These are phyloP conservation scores for Mirza zaza DNA, from an alignment of 2,113 vertebrate species.

Conservation along the genomic window DNA sequence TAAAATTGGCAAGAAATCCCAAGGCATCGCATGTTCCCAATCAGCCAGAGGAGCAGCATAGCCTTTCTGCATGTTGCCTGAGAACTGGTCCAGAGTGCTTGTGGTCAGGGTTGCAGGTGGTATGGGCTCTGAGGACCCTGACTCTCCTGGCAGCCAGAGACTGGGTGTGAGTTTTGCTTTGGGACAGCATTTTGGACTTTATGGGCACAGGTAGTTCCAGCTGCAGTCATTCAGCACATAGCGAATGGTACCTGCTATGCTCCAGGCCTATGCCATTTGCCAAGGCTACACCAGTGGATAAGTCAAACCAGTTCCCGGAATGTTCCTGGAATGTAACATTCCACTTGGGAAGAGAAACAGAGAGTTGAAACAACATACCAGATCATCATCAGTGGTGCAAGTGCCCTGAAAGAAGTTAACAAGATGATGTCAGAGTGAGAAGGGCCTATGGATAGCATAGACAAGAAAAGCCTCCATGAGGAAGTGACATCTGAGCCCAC, in stretches of 20 bases:
- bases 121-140: background rate
- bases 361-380: background rate
- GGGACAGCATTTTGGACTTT: background rate
- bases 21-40: background rate
- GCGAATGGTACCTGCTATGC: rapidly evolving
- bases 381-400: background rate
- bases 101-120: background rate
- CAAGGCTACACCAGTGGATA: background rate
- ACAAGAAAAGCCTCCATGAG: background rate
- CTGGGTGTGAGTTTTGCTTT: background rate
- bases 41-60: background rate
- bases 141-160: background rate
- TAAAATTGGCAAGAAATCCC: background rate
- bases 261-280: background rate
- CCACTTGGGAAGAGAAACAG: background rate
- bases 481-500: background rate
- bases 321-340: background rate
- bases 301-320: background rate
- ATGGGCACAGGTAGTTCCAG: background rate
- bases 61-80: background rate
- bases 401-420: background rate
- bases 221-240: background rate
- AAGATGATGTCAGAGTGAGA: background rate
- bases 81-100: background rate
- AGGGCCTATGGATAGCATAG: background rate